These are phyloP conservation scores for Chelmon rostratus DNA, from an alignment of 2,797 vertebrate species.

Conservation along the genomic window DNA sequence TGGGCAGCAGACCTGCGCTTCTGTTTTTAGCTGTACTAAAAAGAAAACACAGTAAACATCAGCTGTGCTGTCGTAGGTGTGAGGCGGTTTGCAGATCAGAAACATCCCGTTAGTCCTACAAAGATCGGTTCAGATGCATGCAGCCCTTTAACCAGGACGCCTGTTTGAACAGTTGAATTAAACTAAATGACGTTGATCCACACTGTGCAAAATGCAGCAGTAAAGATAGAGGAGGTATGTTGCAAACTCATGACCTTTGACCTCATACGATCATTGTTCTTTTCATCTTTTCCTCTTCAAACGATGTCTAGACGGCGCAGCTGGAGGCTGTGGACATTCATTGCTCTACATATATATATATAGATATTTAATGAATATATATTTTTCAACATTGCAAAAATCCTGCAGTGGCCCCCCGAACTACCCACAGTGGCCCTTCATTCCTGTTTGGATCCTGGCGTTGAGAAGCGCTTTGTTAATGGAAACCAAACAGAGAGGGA, in stretches of 20 bases:
- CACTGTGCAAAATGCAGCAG: not conserved
- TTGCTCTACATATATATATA: not conserved
- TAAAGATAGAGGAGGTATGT: not conserved
- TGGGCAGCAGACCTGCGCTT: no score
- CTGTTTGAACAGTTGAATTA: not conserved
- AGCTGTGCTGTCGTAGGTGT: no score
- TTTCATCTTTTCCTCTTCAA: not conserved
- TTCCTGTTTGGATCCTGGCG: not conserved
- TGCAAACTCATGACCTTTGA: not conserved
- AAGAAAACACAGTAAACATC: no score
- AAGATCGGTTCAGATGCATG: not conserved
- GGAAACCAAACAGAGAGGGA: slow-evolving; percentile 17
- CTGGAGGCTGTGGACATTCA: not conserved
- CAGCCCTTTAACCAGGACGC: not conserved
- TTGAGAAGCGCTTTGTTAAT: slow-evolving; percentile 36
- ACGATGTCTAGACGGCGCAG: not conserved
- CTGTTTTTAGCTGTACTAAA: no score
- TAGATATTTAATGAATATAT: not conserved
- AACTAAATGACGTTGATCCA: not conserved
- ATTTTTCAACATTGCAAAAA: not conserved
- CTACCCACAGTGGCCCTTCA: not conserved
- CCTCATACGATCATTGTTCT: not conserved
- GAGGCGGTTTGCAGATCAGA: no score
- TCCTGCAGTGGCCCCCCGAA: not conserved
- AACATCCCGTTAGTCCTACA: not conserved